Base-by-base conservation (phyloP, 2,797 vertebrate species). In the Leontocebus nigricollis region DNA sequence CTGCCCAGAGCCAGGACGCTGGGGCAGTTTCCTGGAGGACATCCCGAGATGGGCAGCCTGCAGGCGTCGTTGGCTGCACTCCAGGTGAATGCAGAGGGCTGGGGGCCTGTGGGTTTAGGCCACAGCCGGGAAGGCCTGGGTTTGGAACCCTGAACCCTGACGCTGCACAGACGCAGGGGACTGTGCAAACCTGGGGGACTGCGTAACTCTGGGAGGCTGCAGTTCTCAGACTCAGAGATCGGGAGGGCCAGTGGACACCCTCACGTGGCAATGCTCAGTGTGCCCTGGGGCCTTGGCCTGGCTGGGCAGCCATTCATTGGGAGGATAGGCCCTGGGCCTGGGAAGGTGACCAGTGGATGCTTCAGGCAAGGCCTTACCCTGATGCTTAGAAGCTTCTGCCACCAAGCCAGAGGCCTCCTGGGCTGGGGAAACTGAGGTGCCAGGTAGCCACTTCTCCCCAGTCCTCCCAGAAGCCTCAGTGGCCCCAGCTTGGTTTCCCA, bases 31-130 rank as follows among this genome's bases (percentile, higher is more conserved):
- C 46, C 41, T 0, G 26, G 52, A 36, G 24, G 92, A 44, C 4
- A 6, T 36, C 57, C 67, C 17, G 3, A 9, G 57, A 4, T 0
- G 4, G n/a, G 72, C 26, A 41, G 59, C 26, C 36, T 72, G 24
- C 5, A 5, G 3, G 61, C 4, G 0, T 20, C 50, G 13, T 24
- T 1, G 5, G 30, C 52, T 0, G 1, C 5, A 3, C 8, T 19
- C 26, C 2, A 3, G n/a, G 5, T 2, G 5, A 70, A 5, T 8
- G 1, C 0, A 0, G 27, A 17, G 4, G 1, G 50, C 8, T 7
- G 10, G 8, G 57, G 46, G 22, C 41, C 59, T 5, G 14, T 4
- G 2, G 14, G 48, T 11, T n/a, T 19, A 20, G 57, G 57, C 39
- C 0, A 24, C n/a, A 2, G 24, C 7, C 11, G 0, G 14, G 10